Evolutionary conservation across 2,888 invertebrate species (phyloP).

Genomic region (Drosophila ochracea): DNA sequence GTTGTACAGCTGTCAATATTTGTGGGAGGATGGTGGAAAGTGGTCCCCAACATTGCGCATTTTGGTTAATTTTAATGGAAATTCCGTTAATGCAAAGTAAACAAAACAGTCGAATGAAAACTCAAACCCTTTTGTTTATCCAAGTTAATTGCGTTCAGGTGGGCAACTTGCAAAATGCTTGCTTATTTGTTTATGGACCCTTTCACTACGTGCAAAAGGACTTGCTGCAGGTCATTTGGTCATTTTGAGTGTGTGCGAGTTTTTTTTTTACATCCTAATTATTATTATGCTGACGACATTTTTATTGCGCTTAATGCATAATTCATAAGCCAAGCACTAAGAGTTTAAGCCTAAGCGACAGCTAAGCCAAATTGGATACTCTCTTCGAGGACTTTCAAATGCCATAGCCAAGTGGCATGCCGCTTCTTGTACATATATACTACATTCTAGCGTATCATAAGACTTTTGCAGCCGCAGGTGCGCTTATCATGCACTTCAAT

Average conservation of each 20-base stretch:
- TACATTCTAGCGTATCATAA: not conserved
- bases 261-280: slow-evolving; percentile 9
- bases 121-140: slow-evolving; percentile 45
- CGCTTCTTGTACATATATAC: not conserved
- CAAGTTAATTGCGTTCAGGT: slow-evolving; percentile 66
- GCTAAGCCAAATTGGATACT: slow-evolving; percentile 51
- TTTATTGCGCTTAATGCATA: slow-evolving; percentile 64
- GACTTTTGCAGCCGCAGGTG: slow-evolving; percentile 62
- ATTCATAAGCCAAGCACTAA: slow-evolving; percentile 55
- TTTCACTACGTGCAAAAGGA: slow-evolving; percentile 53
- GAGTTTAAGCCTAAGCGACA: slow-evolving; percentile 42
- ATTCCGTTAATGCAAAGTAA: slow-evolving; percentile 71
- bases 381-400: slow-evolving; percentile 1
- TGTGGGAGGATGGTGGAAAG: not conserved
- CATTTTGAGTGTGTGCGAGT: slow-evolving; percentile 3
- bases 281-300: slow-evolving; percentile 51
- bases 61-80: slow-evolving; percentile 55
- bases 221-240: slow-evolving; percentile 26
- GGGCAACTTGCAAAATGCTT: slow-evolving; percentile 44
- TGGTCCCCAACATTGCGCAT: slow-evolving; percentile 29
- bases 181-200: slow-evolving; percentile 59
- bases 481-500: slow-evolving; percentile 67
- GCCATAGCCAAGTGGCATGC: slow-evolving; percentile 11
- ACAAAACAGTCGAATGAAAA: slow-evolving; percentile 51
- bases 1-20: slow-evolving; percentile 43